phyloP scores from a whole-genome alignment of 1,140 invertebrate species.

The Lordiphosa stackelbergi region DNA sequence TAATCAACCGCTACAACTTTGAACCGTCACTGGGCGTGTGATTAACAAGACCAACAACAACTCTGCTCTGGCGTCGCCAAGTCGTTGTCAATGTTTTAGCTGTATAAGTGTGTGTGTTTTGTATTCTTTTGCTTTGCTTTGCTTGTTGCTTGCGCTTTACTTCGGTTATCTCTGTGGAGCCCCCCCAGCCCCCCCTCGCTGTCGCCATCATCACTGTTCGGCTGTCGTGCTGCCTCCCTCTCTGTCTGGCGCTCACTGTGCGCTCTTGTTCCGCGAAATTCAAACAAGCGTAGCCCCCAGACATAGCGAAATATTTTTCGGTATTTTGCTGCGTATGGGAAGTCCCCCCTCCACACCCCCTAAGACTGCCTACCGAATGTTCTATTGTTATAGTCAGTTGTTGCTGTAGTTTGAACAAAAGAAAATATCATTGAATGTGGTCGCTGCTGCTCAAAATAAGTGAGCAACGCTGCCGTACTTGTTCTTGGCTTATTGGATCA shows the following conservation, averaged over 20 bases:
- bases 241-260: conserved; percentile 31
- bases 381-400: conserved; percentile 39
- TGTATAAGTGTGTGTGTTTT: conserved; percentile 10
- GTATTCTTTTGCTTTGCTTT: conserved; percentile 34
- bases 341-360: conserved; percentile 27
- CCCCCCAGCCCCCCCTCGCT: neutral
- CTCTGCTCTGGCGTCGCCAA: conserved; percentile 64
- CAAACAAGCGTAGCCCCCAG: conserved; percentile 5
- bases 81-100: conserved; percentile 23
- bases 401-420: conserved; percentile 1
- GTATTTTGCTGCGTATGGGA: conserved; percentile 45
- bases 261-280: conserved; percentile 37
- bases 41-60: conserved; percentile 42
- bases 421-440: too few relatives aligned
- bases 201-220: neutral
- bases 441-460: neutral
- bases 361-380: conserved; percentile 34
- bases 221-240: conserved; percentile 12
- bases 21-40: conserved; percentile 39
- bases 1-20: conserved; percentile 32
- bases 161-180: conserved; percentile 21
- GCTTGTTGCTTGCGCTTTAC: conserved; percentile 26
- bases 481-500: conserved; percentile 62
- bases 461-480: neutral
- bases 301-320: conserved; percentile 35